A percentile compares a stretch with the other conserved stretches of the same genome.
Evolutionary conservation across 2,113 vertebrate genomes (phyloP).

Genomic region (Trogon melanurus): DNA sequence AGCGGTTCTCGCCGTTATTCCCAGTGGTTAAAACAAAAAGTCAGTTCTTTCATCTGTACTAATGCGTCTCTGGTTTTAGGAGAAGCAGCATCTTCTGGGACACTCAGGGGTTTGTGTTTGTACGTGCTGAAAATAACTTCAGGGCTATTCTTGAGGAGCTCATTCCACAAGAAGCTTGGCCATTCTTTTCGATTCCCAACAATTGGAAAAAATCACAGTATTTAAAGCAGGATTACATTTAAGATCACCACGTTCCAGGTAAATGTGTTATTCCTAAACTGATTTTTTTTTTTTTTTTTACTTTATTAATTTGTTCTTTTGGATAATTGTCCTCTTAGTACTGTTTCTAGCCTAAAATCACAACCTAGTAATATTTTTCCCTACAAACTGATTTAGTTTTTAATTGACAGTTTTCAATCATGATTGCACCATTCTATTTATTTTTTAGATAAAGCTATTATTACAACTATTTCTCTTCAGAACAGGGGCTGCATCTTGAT

Average conservation of each 20-base stretch:
- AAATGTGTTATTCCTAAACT: not conserved
- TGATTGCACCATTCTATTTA: not conserved
- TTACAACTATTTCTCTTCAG: not conserved
- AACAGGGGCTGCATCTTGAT: not conserved
- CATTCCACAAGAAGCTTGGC: not conserved
- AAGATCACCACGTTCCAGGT: not conserved
- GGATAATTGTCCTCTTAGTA: not conserved
- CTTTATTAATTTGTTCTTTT: not conserved
- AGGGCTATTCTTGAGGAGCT: not conserved
- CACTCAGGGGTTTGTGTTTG: not conserved
- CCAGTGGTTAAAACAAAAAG: constrained; percentile 32
- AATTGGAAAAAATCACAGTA: constrained; percentile 7
- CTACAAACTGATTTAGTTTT: constrained; percentile 15
- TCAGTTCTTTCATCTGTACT: constrained; percentile 24
- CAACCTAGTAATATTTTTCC: constrained; percentile 17
- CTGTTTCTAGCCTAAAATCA: constrained; percentile 19
- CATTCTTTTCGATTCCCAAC: not conserved
- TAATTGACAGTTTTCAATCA: constrained; percentile 40
- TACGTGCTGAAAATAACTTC: constrained; percentile 10
- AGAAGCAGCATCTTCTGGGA: constrained; percentile 50
- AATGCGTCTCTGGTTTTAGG: constrained; percentile 11
- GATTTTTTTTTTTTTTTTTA: not conserved
- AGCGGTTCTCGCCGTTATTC: constrained; percentile 15
- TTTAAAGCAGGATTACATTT: not conserved
- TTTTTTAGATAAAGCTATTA: constrained; percentile 15